These are phyloP conservation scores for Cylas formicarius DNA, from an alignment of 1,140 invertebrate genomes.

Conservation along the genomic window DNA sequence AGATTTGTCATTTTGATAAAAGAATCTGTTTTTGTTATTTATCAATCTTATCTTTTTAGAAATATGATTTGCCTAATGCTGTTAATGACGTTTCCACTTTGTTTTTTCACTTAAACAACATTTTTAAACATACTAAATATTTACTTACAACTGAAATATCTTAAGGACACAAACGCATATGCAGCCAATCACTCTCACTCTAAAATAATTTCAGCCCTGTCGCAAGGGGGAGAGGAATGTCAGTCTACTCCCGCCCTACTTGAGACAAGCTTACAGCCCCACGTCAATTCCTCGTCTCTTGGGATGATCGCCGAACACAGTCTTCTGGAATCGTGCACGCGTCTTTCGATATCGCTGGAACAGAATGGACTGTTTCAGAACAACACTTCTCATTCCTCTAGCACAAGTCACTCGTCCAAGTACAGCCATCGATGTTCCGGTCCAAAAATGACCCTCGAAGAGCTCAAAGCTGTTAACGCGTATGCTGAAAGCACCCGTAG, in stretches of 20 bases:
- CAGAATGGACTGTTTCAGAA: constrained; percentile 64
- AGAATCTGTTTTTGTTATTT: too few relatives aligned
- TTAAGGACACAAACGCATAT: too few relatives aligned
- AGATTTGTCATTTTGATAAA: too few relatives aligned
- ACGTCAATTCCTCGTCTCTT: constrained; percentile 51
- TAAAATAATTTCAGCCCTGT: too few relatives aligned
- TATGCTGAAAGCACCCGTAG: constrained; percentile 90
- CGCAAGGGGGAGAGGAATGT: constrained; percentile 65
- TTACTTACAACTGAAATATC: too few relatives aligned
- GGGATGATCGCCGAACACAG: constrained; percentile 79
- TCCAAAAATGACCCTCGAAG: constrained; percentile 70
- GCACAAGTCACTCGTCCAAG: constrained; percentile 52
- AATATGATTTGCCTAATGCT: too few relatives aligned
- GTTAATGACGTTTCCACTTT: too few relatives aligned
- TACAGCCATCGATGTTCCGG: constrained; percentile 46
- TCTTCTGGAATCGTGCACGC: constrained; percentile 74
- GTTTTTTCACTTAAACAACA: too few relatives aligned
- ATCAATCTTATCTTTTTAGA: too few relatives aligned
- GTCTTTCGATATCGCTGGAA: constrained; percentile 77
- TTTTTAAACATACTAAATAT: too few relatives aligned
- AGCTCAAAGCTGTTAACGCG: constrained; percentile 74
- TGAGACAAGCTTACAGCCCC: constrained; percentile 36
- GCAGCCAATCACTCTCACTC: too few relatives aligned
- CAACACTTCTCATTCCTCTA: constrained; percentile 55
- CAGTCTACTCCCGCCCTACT: constrained; percentile 63